Evolutionary conservation across 1,140 invertebrate genomes (phyloP).

Genomic region (Drosophila bifasciata): DNA sequence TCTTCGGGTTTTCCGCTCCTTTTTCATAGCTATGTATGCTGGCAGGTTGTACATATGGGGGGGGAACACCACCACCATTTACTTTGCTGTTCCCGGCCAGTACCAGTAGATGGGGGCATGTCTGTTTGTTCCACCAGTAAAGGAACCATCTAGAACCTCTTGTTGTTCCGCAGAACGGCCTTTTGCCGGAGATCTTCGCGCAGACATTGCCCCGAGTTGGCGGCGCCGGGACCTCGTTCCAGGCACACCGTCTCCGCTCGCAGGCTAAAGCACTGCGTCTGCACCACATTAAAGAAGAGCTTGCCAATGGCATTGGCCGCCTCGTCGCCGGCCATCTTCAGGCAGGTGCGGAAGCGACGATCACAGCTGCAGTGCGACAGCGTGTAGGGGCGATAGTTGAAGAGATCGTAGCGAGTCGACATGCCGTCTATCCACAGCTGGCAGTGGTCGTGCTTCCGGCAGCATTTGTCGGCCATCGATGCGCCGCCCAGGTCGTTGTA

Average conservation of each 20-base stretch:
- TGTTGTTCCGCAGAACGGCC: conserved; percentile 91
- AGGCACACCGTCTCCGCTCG: conserved; percentile 91
- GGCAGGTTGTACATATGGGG: conserved; percentile 34
- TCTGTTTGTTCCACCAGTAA: conserved; percentile 10
- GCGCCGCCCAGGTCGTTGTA: conserved; percentile 90
- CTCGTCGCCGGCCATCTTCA: conserved; percentile 93
- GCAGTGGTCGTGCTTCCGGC: conserved; percentile 91
- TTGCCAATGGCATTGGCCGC: conserved; percentile 95
- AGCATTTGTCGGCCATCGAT: conserved; percentile 90
- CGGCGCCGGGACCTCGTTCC: conserved; percentile 88
- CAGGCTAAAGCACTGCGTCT: conserved; percentile 95
- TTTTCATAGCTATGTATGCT: conserved; percentile 24
- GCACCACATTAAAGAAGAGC: conserved; percentile 96
- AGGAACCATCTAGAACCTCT: conserved; percentile 85
- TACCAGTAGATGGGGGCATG: too few species aligned
- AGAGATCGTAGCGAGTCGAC: conserved; percentile 88
- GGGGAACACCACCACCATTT: too few species aligned
- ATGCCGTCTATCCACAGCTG: conserved; percentile 89
- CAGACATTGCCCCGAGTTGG: conserved; percentile 89
- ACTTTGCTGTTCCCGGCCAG: too few species aligned
- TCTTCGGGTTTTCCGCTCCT: not conserved
- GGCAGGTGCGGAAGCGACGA: conserved; percentile 93
- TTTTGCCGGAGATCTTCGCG: conserved; percentile 88
- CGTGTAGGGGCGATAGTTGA: conserved; percentile 93
- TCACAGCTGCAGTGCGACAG: conserved; percentile 95